Evolutionary conservation across 2,113 vertebrate species (phyloP).

Genomic region (Maccullochella peelii): DNA sequence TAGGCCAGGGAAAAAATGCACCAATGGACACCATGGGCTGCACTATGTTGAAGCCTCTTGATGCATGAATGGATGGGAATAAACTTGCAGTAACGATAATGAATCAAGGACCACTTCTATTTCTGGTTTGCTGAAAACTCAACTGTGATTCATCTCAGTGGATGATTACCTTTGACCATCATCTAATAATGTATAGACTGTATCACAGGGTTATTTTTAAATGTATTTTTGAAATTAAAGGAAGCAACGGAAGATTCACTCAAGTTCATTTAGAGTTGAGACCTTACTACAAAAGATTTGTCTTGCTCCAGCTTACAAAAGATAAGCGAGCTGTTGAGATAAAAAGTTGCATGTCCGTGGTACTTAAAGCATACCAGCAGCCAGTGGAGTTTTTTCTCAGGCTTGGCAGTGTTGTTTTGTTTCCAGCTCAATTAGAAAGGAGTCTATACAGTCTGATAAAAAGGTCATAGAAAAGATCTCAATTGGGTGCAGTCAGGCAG

Average conservation of each 20-base stretch:
- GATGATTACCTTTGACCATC: neutral
- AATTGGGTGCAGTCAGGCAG: slow-evolving; percentile 35
- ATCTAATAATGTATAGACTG: neutral
- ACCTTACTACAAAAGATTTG: slow-evolving; percentile 28
- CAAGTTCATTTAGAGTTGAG: slow-evolving; percentile 39
- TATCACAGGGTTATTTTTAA: neutral
- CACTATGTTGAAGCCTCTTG: slow-evolving; percentile 6
- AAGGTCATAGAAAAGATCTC: slow-evolving; percentile 43
- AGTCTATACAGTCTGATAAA: slow-evolving; percentile 30
- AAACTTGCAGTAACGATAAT: slow-evolving; percentile 24
- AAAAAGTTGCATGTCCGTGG: slow-evolving; percentile 27
- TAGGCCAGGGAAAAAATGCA: neutral
- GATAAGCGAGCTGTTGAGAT: slow-evolving; percentile 55
- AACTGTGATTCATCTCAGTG: neutral
- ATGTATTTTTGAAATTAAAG: neutral
- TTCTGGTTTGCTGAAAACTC: slow-evolving; percentile 19
- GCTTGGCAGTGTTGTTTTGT: slow-evolving; percentile 12
- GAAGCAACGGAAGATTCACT: neutral
- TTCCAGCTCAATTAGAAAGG: slow-evolving; percentile 12
- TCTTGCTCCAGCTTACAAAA: slow-evolving; percentile 30
- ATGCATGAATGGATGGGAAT: slow-evolving; percentile 40
- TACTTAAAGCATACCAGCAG: slow-evolving; percentile 41
- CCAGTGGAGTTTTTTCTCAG: slow-evolving; percentile 20
- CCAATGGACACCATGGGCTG: neutral
- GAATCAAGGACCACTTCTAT: slow-evolving; percentile 13